Conservation (phyloP, 1,140 invertebrate genomes). For the Drosophila azteca region DNA sequence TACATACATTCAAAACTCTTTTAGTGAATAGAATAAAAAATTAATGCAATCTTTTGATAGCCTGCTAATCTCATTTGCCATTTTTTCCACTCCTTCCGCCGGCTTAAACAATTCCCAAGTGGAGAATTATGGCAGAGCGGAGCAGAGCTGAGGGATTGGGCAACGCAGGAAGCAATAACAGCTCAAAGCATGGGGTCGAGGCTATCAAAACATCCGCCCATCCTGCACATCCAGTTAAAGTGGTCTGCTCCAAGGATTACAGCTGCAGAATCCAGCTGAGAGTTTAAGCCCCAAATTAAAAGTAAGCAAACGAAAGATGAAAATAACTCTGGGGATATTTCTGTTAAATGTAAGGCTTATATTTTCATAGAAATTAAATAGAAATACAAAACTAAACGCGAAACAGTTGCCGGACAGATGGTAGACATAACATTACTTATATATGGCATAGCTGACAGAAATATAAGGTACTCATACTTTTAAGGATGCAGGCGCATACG, state of each 20-base stretch:
- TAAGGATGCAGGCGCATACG: neutral
- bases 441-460: constrained; percentile 33
- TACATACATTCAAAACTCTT: too few species aligned
- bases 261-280: constrained; percentile 8
- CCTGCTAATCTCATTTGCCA: neutral
- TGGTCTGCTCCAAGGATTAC: constrained; percentile 11
- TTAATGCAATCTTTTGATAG: too few species aligned
- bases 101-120: constrained; percentile 13
- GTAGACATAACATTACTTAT: constrained; percentile 22
- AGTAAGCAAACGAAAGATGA: neutral
- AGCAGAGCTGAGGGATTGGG: neutral
- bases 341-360: constrained; percentile 49
- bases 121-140: too few species aligned
- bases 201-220: neutral
- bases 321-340: neutral
- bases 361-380: constrained; percentile 56
- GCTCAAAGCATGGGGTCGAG: neutral
- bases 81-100: neutral
- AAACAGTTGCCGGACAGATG: constrained; percentile 16
- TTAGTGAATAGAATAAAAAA: too few species aligned
- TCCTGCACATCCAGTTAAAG: neutral
- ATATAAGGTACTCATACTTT: constrained; percentile 34
- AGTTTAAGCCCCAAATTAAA: constrained; percentile 3
- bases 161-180: constrained; percentile 13
- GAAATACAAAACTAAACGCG: constrained; percentile 31